Base-by-base conservation (phyloP, 2,113 vertebrate species). In the Oryzias woworae region DNA sequence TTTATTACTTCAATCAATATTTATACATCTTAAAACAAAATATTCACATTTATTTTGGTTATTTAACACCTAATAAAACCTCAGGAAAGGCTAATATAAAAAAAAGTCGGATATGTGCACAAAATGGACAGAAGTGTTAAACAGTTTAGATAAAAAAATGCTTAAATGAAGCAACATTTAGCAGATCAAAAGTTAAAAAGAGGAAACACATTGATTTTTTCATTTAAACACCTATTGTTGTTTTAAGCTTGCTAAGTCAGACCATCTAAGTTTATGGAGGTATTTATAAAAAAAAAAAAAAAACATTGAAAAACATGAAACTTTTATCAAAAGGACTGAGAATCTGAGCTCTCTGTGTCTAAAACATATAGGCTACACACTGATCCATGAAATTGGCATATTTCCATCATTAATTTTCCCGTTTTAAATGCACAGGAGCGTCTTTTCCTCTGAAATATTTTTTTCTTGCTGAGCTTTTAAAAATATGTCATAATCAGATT, bases 371-470 rank as follows among this genome's bases (percentile, higher is more conserved):
- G 20, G 20, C 20, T 20, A 50, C 49, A 73, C 17, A 54, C 7
- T 55, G 24, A 58, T 67, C 54, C 63, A 22, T 51, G 58, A 23
- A 67, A 61, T 4, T 17, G n/a, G 62, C 7, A 7, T 60, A 52
- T 5, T 52, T 60, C 47, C 18, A 62, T n/a, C 68, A 42, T 7
- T 3, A 10, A 61, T 36, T 42, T 22, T 43, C 58, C 64, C 36
- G 12, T 49, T 53, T 58, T 26, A 14, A 60, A 24, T 17, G 24
- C 15, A 43, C 79, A 72, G 70, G 80, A 69, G 80, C 76, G 71
- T 59, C 41, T 42, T 47, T 65, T 49, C 16, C 54, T 54, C 14
- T 53, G 1, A 14, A 20, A 58, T 13, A 63, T 3, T 22, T 42
- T 7, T 62, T 58, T 56, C 23, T 16, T 18, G 3, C n/a, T 48